phyloP scores from a whole-genome alignment of 2,113 vertebrate species.

The Paradoxurus hermaphroditus region DNA sequence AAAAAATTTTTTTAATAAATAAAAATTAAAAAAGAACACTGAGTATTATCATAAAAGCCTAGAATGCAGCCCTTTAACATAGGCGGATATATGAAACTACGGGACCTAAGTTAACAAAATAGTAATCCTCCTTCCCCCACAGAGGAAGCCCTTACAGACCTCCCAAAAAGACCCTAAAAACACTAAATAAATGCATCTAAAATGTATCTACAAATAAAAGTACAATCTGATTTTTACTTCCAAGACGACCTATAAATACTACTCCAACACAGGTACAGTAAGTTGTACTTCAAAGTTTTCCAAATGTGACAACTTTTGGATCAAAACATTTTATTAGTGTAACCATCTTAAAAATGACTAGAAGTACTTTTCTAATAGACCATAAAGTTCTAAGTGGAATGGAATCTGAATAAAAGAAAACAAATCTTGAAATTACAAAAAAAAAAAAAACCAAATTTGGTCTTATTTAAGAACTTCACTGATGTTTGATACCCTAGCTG shows the following conservation, averaged over 20 bases:
- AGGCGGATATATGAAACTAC: neutral
- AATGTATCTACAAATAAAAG: constrained; percentile 6
- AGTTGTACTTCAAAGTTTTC: constrained; percentile 9
- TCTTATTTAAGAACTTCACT: neutral
- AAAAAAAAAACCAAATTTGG: neutral
- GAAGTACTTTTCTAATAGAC: constrained; percentile 1
- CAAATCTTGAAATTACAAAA: neutral
- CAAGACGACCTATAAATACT: neutral
- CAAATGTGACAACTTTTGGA: constrained; percentile 2
- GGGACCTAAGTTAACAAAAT: constrained; percentile 16
- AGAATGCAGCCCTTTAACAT: neutral
- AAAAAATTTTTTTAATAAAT: no score
- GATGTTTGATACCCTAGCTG: neutral
- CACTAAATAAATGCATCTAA: constrained; percentile 26
- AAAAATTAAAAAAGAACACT: neutral
- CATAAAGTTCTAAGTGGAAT: neutral
- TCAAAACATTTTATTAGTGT: neutral
- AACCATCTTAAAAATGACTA: constrained; percentile 16
- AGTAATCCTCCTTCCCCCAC: neutral
- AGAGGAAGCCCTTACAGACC: neutral
- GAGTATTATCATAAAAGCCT: neutral
- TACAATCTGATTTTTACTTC: constrained; percentile 24
- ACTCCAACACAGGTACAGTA: neutral
- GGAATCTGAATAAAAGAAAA: constrained; percentile 7
- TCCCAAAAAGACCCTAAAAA: neutral